Base-by-base conservation (phyloP, 2,888 invertebrate genomes). In the Trichopria drosophilae region DNA sequence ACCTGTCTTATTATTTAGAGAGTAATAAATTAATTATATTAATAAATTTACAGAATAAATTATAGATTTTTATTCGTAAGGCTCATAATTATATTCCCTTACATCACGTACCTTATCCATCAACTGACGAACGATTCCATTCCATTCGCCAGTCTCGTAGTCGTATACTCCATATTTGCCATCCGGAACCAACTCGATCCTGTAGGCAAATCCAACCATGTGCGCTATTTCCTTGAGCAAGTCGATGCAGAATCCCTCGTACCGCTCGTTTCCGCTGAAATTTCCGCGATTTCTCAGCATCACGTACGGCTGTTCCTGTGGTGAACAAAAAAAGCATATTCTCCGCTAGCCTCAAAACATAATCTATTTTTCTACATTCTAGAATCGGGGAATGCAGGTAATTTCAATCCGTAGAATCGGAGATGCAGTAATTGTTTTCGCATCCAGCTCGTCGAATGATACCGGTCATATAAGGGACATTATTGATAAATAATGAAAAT, bases 211-310 rank as follows among this genome's bases (percentile, higher is more conserved):
- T 53, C 84, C 84, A 59, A 84, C 82, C 78, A 82, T 81, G 53
- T 75, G 75, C 52, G 84, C 82, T 62, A 86, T 81, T 65, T 81
- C 80, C 71, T 80, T 79, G 64, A 86, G 78, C 63, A 87, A 77
- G 76, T 87, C 87, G 65, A 87, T 85, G 76, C 86, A 86, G 77
- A 86, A 87, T 59, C 87, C 87, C 70, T 86, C 84, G 76, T 82
- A 87, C 58, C 82, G 81, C 50, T 81, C 80, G 73, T 85, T 85
- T 37, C 83, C 84, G 51, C 78, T 79, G 61, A 80, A 74, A 71
- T 81, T 80, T 59, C 76, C 76, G 61, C 76, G 75, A 62, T 65
- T 69, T 59, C 75, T 76, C 63, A 77, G 69, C 80, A 81, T 81
- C 69, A 82, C 81, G 73, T 82, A 82, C 43, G 82, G 82, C 63